Conservation (phyloP, 2,797 vertebrate species). For the Thalassophryne amazonica region DNA sequence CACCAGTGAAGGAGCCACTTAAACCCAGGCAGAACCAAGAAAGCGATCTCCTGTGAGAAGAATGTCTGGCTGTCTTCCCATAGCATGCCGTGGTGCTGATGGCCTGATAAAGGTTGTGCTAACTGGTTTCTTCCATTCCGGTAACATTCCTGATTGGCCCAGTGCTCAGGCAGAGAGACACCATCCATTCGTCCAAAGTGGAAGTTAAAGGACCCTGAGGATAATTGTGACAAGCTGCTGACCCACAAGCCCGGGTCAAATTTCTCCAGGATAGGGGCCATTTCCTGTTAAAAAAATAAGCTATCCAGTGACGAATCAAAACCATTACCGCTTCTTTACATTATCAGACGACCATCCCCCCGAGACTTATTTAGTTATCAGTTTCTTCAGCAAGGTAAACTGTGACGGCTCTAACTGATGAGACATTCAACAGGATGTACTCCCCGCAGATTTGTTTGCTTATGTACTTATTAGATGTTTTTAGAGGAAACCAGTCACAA, state of each 20-base stretch:
- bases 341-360: conserved; percentile 38
- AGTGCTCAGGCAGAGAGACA: conserved; percentile 30
- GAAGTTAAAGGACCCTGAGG: conserved; percentile 50
- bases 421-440: conserved; percentile 23
- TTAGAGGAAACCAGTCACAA: conserved; percentile 9
- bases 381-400: conserved; percentile 53
- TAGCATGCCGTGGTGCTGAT: conserved; percentile 63
- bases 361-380: conserved; percentile 57
- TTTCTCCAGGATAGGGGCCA: conserved; percentile 50
- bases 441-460: conserved; percentile 18
- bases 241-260: conserved; percentile 46
- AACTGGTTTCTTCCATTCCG: conserved; percentile 56
- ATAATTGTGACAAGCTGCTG: conserved; percentile 68
- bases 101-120: conserved; percentile 64
- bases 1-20: conserved; percentile 58
- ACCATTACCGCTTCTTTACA: conserved; percentile 25
- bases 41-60: conserved; percentile 57
- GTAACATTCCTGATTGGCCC: conserved; percentile 53
- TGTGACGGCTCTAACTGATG: conserved; percentile 44
- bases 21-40: conserved; percentile 58
- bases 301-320: conserved; percentile 38
- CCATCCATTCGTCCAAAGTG: conserved; percentile 6
- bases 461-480: conserved; percentile 22
- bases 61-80: conserved; percentile 65
- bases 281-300: conserved; percentile 63